Base-by-base conservation (phyloP, 2,888 invertebrate species). In the Stenodema calcarata region DNA sequence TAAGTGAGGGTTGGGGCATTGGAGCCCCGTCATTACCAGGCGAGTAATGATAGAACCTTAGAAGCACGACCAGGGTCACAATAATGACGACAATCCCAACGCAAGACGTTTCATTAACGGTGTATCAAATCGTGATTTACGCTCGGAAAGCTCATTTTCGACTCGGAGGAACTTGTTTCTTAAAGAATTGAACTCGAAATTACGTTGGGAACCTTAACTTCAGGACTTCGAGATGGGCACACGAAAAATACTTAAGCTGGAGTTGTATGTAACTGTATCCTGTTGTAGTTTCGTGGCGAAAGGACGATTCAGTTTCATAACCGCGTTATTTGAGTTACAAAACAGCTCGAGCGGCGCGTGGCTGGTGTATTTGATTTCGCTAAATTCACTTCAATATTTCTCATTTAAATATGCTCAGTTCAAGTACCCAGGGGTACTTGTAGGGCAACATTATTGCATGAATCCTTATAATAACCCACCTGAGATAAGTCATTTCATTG, bases 121-220 rank as follows among this genome's bases (percentile, higher is more conserved):
- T 84, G 84, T 84, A 84, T 84, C 84, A 84, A 84, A 84, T 84
- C 84, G 84, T 84, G 84, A 84, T 84, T 84, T 84, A 84, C 84
- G 84, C 84, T 84, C 84, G 18, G 84, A 75, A 75, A 84, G 44
- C 84, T 84, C 84, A 84, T 84, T 84, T 82, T 84, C 84, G 50
- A 50, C 18, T 27, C 27, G 78, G 78, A 47, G 78, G 78, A 78
- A 23, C 44, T 42, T 16, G 54, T 50, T 80, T 80, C n/a, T 80
- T 80, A 30, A 54, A 80, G 54, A 50, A 30, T 80, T 80, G 44
- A 50, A 30, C 54, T 80, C 80, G 35, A 80, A 54, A 47, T 80
- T 47, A 80, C 80, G 9, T 27, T 14, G 44, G 54, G 50, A 80
- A 54, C 62, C 62, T n/a, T 28, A 41, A n/a, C 41, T 75, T 35